A percentile compares a stretch with the other conserved stretches of the same genome.
These are phyloP conservation scores for Habrosyne pyritoides DNA, from an alignment of 2,888 invertebrate genomes.

Conservation along the genomic window DNA sequence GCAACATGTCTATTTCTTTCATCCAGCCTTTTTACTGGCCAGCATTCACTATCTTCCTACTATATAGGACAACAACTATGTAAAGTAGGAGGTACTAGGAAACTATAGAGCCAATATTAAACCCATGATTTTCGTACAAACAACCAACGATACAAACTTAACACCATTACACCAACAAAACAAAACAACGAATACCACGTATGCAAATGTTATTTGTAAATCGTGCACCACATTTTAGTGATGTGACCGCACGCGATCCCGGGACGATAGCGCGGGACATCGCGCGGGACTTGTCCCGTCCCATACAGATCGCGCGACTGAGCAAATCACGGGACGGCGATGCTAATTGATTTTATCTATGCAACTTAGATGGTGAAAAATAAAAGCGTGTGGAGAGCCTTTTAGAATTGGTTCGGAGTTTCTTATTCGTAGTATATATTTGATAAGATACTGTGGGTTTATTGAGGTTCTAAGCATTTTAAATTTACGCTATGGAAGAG, in stretches of 20 bases:
- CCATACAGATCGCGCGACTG: slow-evolving; percentile 54
- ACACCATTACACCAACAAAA: neutral
- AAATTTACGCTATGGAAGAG: no score
- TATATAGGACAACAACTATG: no score
- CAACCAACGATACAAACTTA: neutral
- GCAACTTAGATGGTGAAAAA: slow-evolving; percentile 24
- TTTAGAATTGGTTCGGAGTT: slow-evolving; percentile 2
- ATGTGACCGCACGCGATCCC: slow-evolving; percentile 41
- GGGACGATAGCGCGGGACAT: slow-evolving; percentile 59
- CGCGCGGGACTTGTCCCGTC: slow-evolving; percentile 52
- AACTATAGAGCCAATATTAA: no score
- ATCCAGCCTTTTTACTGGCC: no score
- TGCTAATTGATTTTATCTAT: slow-evolving; percentile 73
- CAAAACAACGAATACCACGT: slow-evolving; percentile 8
- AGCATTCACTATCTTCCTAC: no score
- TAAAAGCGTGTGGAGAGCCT: slow-evolving; percentile 14
- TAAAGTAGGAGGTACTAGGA: no score
- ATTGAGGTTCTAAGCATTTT: no score
- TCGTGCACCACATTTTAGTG: slow-evolving; percentile 37
- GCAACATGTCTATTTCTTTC: no score
- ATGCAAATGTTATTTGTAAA: slow-evolving; percentile 9
- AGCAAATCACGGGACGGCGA: slow-evolving; percentile 54
- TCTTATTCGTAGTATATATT: neutral
- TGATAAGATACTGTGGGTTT: neutral
- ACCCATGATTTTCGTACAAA: neutral